phyloP scores from a whole-genome alignment of 2,113 vertebrate genomes.

The Lepisosteus oculatus region DNA sequence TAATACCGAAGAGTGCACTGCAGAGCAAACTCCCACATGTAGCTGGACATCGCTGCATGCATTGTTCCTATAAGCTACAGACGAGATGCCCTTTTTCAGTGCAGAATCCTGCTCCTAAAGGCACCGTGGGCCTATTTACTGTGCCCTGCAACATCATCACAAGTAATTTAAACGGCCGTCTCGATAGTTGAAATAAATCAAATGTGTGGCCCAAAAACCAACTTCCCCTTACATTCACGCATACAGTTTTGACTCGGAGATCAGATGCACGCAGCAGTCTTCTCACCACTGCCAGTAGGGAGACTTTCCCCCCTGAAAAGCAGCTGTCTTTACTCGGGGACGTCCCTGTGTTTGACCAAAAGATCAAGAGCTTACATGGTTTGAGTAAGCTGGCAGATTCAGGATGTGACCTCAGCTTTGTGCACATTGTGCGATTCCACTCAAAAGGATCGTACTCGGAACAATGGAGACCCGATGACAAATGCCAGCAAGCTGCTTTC shows the following conservation, averaged over 20 bases:
- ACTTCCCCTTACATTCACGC: not conserved
- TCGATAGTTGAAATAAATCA: not conserved
- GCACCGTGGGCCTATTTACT: too few relatives aligned
- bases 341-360: constrained; percentile 6
- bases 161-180: too few relatives aligned
- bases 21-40: not conserved
- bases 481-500: not conserved
- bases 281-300: too few relatives aligned
- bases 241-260: not conserved
- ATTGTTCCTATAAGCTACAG: not conserved
- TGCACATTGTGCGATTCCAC: not conserved
- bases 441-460: not conserved
- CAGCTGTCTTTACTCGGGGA: not conserved
- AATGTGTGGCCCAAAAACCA: not conserved
- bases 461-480: not conserved
- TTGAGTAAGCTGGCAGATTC: not conserved
- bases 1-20: not conserved
- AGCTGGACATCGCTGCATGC: not conserved
- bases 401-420: constrained; percentile 5
- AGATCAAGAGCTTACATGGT: not conserved
- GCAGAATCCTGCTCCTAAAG: too few relatives aligned
- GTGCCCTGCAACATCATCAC: too few relatives aligned
- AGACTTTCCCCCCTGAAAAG: too few relatives aligned
- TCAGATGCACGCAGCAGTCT: not conserved
- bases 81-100: not conserved